Percentiles rank a stretch among this genome's conserved stretches.
phyloP scores from a whole-genome alignment of 2,113 vertebrate species.

The Nerophis ophidion region DNA sequence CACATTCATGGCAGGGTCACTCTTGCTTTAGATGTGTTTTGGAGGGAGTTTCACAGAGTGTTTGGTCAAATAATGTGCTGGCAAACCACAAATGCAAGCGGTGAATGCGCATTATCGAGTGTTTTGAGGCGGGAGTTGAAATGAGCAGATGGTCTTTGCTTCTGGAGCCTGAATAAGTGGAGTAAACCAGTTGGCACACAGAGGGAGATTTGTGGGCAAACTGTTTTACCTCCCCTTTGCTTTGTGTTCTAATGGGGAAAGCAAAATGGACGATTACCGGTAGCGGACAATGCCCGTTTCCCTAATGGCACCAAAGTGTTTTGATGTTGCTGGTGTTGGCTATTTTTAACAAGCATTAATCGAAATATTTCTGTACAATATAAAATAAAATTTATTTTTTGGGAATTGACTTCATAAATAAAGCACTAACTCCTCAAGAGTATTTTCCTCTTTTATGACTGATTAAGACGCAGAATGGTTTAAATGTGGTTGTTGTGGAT shows the following conservation, averaged over 20 bases:
- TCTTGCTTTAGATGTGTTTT: constrained; percentile 36
- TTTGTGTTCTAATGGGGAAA: constrained; percentile 58
- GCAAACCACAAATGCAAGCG: constrained; percentile 41
- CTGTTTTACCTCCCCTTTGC: constrained; percentile 64
- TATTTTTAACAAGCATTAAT: constrained; percentile 51
- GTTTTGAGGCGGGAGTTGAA: constrained; percentile 46
- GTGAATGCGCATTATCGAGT: constrained; percentile 55
- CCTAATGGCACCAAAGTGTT: constrained; percentile 59
- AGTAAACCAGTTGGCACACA: constrained; percentile 61
- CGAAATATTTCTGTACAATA: constrained; percentile 29
- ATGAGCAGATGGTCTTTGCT: constrained; percentile 71
- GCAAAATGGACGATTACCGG: constrained; percentile 58
- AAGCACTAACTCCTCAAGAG: too few species aligned
- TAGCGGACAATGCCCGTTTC: constrained; percentile 41
- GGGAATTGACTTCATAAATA: too few species aligned
- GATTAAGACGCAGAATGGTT: not conserved
- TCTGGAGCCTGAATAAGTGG: constrained; percentile 58
- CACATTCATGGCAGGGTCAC: constrained; percentile 23
- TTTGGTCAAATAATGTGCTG: constrained; percentile 61
- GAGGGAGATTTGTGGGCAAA: constrained; percentile 66
- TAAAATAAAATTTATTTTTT: too few species aligned
- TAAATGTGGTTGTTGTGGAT: not conserved
- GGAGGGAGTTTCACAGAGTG: constrained; percentile 33
- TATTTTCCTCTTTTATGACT: too few species aligned
- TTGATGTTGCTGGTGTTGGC: constrained; percentile 42